These are phyloP conservation scores for Peromyscus maniculatus DNA, from an alignment of 2,113 vertebrate species.

Conservation along the genomic window DNA sequence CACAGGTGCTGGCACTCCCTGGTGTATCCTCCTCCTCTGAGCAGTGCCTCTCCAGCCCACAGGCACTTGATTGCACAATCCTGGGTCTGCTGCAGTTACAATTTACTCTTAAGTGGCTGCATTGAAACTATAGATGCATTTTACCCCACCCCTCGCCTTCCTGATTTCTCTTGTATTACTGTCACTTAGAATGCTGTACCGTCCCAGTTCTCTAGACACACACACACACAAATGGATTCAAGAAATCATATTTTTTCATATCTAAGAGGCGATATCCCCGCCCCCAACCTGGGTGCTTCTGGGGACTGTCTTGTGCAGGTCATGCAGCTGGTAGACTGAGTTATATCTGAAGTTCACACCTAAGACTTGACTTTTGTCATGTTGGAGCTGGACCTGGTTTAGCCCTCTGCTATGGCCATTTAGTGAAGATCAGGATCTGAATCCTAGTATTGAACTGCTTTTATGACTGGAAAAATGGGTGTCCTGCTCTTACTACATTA, in stretches of 20 bases:
- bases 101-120: background rate
- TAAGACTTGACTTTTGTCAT: background rate
- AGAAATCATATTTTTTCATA: background rate
- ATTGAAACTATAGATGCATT: background rate
- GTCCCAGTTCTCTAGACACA: background rate
- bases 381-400: background rate
- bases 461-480: background rate
- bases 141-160: background rate
- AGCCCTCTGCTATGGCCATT: background rate
- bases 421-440: background rate
- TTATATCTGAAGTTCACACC: background rate
- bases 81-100: background rate
- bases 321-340: no score
- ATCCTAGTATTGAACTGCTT: no score
- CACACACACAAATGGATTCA: background rate
- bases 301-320: no score
- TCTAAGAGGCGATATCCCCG: background rate
- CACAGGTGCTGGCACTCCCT: background rate
- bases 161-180: constrained; percentile 11
- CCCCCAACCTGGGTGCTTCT: background rate
- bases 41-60: background rate
- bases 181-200: background rate
- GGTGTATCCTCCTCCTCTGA: background rate
- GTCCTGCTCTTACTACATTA: background rate
- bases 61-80: background rate